Evolutionary conservation across 2,797 vertebrate species (phyloP).

Genomic region (Gila robusta): DNA sequence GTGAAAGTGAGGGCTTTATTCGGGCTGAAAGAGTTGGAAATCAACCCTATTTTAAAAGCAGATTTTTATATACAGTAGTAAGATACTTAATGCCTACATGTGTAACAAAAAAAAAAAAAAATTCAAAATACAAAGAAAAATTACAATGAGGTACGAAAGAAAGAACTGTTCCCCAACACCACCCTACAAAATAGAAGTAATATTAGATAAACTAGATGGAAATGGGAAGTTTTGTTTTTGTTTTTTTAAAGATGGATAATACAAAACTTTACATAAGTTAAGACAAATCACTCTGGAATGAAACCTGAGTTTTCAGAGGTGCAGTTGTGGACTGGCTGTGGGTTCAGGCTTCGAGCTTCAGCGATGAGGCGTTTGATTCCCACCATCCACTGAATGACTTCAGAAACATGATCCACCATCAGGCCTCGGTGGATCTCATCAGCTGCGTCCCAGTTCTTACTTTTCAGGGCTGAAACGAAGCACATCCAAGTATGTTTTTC

Average conservation of each 20-base stretch:
- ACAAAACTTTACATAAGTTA: constrained; percentile 13
- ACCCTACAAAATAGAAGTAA: background rate
- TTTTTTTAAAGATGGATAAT: background rate
- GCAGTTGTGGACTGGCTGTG: constrained; percentile 46
- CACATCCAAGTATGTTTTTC: background rate
- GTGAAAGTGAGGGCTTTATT: background rate
- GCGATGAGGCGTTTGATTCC: constrained; percentile 93
- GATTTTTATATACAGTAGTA: background rate
- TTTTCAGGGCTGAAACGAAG: constrained; percentile 79
- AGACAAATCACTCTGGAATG: background rate
- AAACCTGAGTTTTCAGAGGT: background rate
- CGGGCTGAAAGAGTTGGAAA: background rate
- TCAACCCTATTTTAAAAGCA: constrained; percentile 1
- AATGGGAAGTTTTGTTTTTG: background rate
- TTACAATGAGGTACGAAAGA: background rate
- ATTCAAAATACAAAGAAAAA: background rate
- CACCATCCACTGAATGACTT: constrained; percentile 98
- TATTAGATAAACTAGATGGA: background rate
- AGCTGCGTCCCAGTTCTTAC: constrained; percentile 83
- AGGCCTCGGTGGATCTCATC: constrained; percentile 92
- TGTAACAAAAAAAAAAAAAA: no score
- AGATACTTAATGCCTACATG: background rate
- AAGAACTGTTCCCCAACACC: background rate
- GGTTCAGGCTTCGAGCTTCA: constrained; percentile 81
- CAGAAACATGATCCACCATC: constrained; percentile 93